Base-by-base conservation (phyloP, 2,113 vertebrate species). In the Dicerorhinus sumatrensis region DNA sequence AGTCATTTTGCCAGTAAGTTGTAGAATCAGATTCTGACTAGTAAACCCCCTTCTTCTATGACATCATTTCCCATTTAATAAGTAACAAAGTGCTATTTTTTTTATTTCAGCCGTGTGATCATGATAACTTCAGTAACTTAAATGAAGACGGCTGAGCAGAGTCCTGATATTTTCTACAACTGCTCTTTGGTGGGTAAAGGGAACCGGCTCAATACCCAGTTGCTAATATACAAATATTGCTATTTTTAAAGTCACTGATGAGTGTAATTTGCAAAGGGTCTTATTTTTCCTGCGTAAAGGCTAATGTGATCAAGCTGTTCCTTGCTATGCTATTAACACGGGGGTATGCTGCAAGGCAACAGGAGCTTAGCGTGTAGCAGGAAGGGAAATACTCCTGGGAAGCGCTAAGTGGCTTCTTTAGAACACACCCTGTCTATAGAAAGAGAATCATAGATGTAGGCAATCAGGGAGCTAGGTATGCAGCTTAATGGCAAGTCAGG, bases 331-430 rank as follows among this genome's bases (percentile, higher is more conserved):
- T 8, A 6, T 7, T 10, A 14, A 31, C 8, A 6, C 31, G 25
- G 4, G 73, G 3, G 27, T 20, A 46, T 6, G 3, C 21, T 0
- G 0, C 29, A 7, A 16, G 42, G 70, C 3, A 7, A 46, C 11
- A 33, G 36, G n/a, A 8, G 17, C 8, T 63, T 18, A 0, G n/a
- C 8, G 23, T 31, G 6, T 3, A 65, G 65, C 27, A 67, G 48
- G n/a, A 62, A 73, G 54, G 67, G 20, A 33, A 13, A 54, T 23
- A 10, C 3, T 56, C 63, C 14, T 46, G 33, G 65, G 36, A 62
- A 31, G 31, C 58, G 5, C 10, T 63, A 56, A 58, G 18, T n/a
- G 29, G 36, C n/a, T 42, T 89, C 39, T 65, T 73, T 42, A 46
- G 58, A 75, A n/a, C 48, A 73, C 10, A 39, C 8, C 3, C 33